A percentile compares a stretch with the other conserved stretches of the same genome.
Evolutionary conservation across 92 coral and sea anemone genomes (phyloP).

Genomic region (Zoanthus sansibaricus): DNA sequence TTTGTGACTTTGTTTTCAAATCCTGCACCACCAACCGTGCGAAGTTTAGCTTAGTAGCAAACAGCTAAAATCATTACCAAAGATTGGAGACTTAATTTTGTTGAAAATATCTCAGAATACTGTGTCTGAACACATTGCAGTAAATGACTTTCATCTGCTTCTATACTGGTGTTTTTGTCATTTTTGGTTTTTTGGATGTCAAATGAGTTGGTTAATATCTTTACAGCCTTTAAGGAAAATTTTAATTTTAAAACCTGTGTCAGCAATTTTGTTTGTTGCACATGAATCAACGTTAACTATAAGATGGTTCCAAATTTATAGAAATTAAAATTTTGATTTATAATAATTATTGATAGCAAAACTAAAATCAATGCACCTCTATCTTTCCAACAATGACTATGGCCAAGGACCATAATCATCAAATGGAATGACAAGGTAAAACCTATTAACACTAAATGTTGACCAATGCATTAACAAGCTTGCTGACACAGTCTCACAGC

Average conservation of each 20-base stretch:
- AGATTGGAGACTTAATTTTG: neutral
- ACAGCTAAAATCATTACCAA: neutral
- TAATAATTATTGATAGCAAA: neutral
- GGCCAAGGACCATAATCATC: conserved; percentile 11
- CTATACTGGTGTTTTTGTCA: neutral
- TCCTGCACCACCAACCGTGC: neutral
- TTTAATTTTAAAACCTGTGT: conserved; percentile 23
- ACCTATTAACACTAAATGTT: neutral
- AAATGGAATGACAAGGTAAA: neutral
- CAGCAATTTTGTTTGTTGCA: conserved; percentile 30
- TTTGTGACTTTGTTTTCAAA: neutral
- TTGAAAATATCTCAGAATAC: neutral
- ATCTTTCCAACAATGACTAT: neutral
- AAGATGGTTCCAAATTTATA: neutral
- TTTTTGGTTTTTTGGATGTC: conserved; percentile 26
- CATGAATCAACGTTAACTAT: neutral
- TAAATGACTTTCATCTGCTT: conserved; percentile 12
- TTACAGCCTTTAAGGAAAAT: conserved; percentile 15
- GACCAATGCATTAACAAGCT: conserved; percentile 18
- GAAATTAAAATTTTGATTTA: neutral
- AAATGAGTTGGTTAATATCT: conserved; percentile 52
- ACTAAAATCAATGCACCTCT: neutral
- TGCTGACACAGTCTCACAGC: conserved; percentile 35
- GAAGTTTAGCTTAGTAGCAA: neutral
- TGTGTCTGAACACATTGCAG: conserved; percentile 24